These are phyloP conservation scores for Noctua pronuba DNA, from an alignment of 2,888 invertebrate genomes.

Conservation along the genomic window DNA sequence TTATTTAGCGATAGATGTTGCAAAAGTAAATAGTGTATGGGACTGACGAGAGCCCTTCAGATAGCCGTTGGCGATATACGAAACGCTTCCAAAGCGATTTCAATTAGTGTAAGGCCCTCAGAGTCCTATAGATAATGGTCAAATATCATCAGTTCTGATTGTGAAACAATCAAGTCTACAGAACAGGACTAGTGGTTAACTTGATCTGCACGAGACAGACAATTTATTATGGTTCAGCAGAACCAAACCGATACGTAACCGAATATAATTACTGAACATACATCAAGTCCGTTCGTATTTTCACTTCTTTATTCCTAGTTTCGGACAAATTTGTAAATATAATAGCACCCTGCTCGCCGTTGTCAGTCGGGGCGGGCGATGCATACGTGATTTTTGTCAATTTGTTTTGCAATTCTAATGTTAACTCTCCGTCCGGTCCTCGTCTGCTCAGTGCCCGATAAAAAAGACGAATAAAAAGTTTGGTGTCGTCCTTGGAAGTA, in stretches of 20 bases:
- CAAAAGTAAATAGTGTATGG: background rate
- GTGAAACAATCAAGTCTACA: background rate
- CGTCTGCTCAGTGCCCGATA: conserved; percentile 61
- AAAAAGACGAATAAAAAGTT: conserved; percentile 71
- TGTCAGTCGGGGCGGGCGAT: conserved; percentile 69
- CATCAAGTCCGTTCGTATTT: conserved; percentile 63
- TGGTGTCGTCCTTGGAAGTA: conserved; percentile 75
- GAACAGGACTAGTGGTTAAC: background rate
- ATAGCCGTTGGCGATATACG: background rate
- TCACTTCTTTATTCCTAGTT: conserved; percentile 66
- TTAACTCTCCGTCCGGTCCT: conserved; percentile 61
- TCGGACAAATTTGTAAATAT: conserved; percentile 81
- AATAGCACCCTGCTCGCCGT: conserved; percentile 67
- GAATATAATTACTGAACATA: conserved; percentile 44
- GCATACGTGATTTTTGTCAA: conserved; percentile 84
- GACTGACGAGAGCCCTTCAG: background rate
- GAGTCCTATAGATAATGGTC: background rate
- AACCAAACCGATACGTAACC: conserved; percentile 27
- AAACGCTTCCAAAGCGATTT: background rate
- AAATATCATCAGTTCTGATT: background rate
- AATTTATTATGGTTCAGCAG: background rate
- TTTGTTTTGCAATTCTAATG: conserved; percentile 84
- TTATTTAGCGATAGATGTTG: background rate
- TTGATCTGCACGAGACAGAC: background rate
- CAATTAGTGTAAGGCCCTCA: background rate